A percentile compares a stretch with the other conserved stretches of the same genome.
Evolutionary conservation across 2,797 vertebrate species (phyloP).

Genomic region (Erithacus rubecula): DNA sequence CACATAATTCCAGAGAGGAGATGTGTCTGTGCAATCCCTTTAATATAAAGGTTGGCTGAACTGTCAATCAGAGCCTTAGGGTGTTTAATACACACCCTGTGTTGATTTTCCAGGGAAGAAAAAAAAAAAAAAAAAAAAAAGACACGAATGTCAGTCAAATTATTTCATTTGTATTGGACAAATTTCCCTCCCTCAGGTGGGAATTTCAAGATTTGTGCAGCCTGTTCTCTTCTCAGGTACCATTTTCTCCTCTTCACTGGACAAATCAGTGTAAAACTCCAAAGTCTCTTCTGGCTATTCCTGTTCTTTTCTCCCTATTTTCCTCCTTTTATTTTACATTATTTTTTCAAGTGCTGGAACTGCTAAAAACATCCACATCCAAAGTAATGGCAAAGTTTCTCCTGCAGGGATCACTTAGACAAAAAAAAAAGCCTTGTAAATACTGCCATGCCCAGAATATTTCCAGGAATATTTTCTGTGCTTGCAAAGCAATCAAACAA

Average conservation of each 20-base stretch:
- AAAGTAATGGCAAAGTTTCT: not conserved
- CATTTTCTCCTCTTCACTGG: not conserved
- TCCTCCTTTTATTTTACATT: not conserved
- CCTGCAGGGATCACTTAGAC: accelerated
- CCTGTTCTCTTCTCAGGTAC: not conserved
- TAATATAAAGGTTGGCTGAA: not conserved
- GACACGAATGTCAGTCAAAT: not conserved
- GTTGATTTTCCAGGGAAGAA: not conserved
- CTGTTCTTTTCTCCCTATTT: not conserved
- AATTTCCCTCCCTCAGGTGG: not conserved
- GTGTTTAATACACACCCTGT: accelerated
- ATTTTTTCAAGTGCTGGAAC: not conserved
- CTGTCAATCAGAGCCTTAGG: not conserved
- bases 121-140: not conserved
- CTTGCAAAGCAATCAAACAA: not conserved
- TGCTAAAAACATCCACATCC: not conserved
- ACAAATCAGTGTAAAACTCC: not conserved
- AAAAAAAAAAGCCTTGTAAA: not conserved
- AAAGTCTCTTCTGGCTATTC: accelerated
- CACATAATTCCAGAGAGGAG: not conserved
- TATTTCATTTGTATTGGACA: not conserved
- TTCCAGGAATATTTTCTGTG: not conserved
- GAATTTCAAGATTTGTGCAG: not conserved
- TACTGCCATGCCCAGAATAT: not conserved
- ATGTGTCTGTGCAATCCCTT: not conserved